phyloP scores from a whole-genome alignment of 2,797 vertebrate genomes.

The Acestrorhynchus altus region DNA sequence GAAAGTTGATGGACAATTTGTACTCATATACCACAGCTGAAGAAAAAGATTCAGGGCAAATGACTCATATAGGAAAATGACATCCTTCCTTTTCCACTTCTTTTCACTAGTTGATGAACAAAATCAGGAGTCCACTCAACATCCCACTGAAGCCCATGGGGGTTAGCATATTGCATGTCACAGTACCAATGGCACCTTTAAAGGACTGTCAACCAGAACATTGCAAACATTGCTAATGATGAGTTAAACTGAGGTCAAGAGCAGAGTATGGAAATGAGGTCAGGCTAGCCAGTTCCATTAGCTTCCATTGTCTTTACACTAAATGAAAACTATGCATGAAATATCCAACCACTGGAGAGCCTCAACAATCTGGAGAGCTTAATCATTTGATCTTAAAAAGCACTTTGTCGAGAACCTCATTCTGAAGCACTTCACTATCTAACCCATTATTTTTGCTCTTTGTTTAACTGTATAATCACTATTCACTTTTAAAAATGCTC shows the following conservation, averaged over 20 bases:
- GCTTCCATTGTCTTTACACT: conserved; percentile 21
- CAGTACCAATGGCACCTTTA: conserved; percentile 1
- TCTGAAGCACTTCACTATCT: not conserved
- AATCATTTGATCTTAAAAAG: conserved; percentile 1
- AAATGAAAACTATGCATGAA: conserved; percentile 8
- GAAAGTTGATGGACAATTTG: too few relatives aligned
- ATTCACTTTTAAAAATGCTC: not conserved
- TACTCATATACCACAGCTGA: too few relatives aligned
- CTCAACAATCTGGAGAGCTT: not conserved
- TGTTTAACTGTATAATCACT: not conserved
- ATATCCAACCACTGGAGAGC: not conserved
- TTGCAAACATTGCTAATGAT: conserved; percentile 1
- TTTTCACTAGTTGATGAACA: not conserved
- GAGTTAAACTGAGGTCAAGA: conserved; percentile 12
- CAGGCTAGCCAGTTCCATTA: conserved; percentile 18
- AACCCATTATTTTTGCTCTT: not conserved
- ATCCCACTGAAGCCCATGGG: not conserved
- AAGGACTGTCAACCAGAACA: conserved; percentile 1
- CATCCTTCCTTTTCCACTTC: too few relatives aligned
- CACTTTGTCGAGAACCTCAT: not conserved
- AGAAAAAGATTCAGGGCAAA: not conserved
- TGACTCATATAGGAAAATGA: not conserved
- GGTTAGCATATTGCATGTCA: not conserved
- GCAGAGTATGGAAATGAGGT: conserved; percentile 16
- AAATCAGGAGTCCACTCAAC: not conserved